Evolutionary conservation across 37 sponge, comb jelly and placozoan genomes (phyloP).

Genomic region (Aplysina aerophoba): DNA sequence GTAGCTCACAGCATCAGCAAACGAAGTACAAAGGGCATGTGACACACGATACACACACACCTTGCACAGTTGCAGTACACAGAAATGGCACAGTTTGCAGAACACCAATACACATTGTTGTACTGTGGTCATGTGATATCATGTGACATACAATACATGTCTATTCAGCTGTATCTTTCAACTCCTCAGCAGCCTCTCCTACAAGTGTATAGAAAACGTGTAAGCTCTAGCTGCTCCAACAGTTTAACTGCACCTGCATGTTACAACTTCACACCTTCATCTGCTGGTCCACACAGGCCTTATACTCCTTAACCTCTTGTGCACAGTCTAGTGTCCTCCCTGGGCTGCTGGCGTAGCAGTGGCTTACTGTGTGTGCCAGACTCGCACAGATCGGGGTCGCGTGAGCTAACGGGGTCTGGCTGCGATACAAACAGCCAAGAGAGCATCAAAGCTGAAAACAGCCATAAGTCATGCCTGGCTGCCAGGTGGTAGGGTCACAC

Average conservation of each 20-base stretch:
- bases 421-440: slow-evolving; percentile 35
- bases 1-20: neutral
- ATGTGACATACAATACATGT: no score
- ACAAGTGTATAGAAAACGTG: neutral
- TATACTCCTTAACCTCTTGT: slow-evolving; percentile 56
- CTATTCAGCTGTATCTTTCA: neutral
- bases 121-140: no score
- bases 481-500: no score
- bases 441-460: no score
- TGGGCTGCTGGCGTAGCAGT: slow-evolving; percentile 61
- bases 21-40: no score
- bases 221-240: neutral
- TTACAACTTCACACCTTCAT: slow-evolving; percentile 31
- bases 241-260: neutral
- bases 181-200: slow-evolving; percentile 20
- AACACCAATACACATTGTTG: no score
- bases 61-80: no score
- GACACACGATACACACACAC: no score
- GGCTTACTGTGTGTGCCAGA: slow-evolving; percentile 25
- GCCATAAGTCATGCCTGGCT: no score
- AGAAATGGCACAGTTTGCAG: no score
- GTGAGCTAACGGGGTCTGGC: slow-evolving; percentile 17
- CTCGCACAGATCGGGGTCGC: slow-evolving; percentile 35
- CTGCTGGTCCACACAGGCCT: slow-evolving; percentile 58
- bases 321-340: slow-evolving; percentile 54